Base-by-base conservation (phyloP, 2,888 invertebrate genomes). In the Drosophila incognita region DNA sequence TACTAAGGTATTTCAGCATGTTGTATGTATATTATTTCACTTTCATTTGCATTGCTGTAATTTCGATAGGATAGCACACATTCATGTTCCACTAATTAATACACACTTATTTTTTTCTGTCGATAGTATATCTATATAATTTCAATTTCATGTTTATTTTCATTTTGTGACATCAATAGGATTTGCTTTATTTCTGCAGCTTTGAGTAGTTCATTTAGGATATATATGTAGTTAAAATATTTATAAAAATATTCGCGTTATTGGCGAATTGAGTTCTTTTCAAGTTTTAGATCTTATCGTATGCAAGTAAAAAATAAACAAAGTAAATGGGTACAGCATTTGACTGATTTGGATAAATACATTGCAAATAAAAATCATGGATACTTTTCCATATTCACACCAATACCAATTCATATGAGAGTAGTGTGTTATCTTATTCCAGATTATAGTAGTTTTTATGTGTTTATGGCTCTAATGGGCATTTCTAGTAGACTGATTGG, bases 41-140 rank as follows among this genome's bases (percentile, higher is more conserved):
- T 61, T 70, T 62, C 40, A 46, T 53, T 76, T 57, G 56, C 21
- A 56, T 71, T 71, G 53, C 46, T 67, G 58, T 69, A 67, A 69
- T 74, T 74, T 78, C 56, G 58, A 67, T 77, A 79, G 86, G 86
- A 83, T 85, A 83, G 83, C 79, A 81, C 87, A 83, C 74, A 75
- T 74, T 67, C 53, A 74, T 64, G 59, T 76, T 74, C 69, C 51
- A 62, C 57, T 69, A 68, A 72, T 70, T 70, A 58, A 63, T 69
- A 66, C n/a, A 42, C 1, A 29, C 2, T 18, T 49, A 49, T 21
- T 35, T 21, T 42, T 24, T 60, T 29, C 49, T 59, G 46, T 69
- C 51, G 58, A 69, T 52, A 68, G 31, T 70, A 77, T 61, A 74
- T 68, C 42, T 67, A 69, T 74, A 51, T 71, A 79, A 79, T 79